A percentile compares a stretch with the other conserved stretches of the same genome.
Conservation (phyloP, 2,888 invertebrate genomes). For the Unio pictorum region DNA sequence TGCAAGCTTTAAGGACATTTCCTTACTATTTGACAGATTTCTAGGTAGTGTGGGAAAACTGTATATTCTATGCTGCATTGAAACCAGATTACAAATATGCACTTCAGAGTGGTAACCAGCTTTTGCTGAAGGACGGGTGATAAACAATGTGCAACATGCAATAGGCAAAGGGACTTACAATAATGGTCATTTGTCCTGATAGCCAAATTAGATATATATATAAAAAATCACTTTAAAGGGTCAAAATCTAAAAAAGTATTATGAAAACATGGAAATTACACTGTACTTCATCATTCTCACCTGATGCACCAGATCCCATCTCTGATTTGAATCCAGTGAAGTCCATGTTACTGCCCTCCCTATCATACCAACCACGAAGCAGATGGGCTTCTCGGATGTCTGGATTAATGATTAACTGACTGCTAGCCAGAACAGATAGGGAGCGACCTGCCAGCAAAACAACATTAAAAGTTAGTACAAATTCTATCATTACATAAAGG, state of each 20-base stretch:
- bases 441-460: conserved; percentile 61
- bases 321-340: conserved; percentile 64
- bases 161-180: no score
- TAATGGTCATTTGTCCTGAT: no score
- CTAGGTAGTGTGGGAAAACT: no score
- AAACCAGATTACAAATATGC: no score
- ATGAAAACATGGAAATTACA: background rate
- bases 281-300: conserved; percentile 9
- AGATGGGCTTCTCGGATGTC: conserved; percentile 89
- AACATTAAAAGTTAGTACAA: no score
- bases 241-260: background rate
- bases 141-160: no score
- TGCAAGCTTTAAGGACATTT: no score
- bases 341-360: conserved; percentile 72
- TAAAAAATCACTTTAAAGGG: background rate
- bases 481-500: no score
- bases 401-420: conserved; percentile 84
- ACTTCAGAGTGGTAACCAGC: no score
- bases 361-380: conserved; percentile 93
- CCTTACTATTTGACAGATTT: no score
- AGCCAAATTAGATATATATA: background rate
- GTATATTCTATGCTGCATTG: no score
- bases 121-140: no score
- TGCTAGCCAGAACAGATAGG: conserved; percentile 65
- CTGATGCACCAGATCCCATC: conserved; percentile 32